Percentiles rank a stretch among this genome's conserved stretches.
Evolutionary conservation across 2,113 vertebrate genomes (phyloP).

Genomic region (Mus pahari): DNA sequence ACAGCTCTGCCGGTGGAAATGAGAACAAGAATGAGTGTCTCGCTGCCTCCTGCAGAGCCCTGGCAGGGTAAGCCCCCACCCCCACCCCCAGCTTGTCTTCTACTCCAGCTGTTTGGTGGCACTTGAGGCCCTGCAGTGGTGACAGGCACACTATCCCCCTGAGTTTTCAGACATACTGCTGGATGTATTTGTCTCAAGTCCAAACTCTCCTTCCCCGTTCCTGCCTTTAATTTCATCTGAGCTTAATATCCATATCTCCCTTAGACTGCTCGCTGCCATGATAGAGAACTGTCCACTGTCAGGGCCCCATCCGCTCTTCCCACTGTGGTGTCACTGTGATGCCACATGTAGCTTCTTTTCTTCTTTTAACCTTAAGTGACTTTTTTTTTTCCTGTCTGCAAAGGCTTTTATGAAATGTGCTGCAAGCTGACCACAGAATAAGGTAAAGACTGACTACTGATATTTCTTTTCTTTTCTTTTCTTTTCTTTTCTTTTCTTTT

Average conservation of each 20-base stretch:
- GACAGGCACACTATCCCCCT: not conserved
- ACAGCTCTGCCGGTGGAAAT: not conserved
- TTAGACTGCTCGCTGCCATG: accelerated
- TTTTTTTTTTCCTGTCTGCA: not conserved
- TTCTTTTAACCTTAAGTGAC: not conserved
- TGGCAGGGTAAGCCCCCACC: not conserved
- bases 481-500: too few species aligned
- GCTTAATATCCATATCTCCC: not conserved
- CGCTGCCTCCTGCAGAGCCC: not conserved
- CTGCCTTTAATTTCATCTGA: not conserved
- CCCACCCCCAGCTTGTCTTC: not conserved
- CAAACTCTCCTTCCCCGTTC: not conserved
- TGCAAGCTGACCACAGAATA: not conserved
- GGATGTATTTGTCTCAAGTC: not conserved
- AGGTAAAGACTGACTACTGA: not conserved
- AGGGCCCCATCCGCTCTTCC: not conserved
- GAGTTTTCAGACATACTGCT: not conserved
- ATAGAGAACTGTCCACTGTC: not conserved
- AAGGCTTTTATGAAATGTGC: not conserved
- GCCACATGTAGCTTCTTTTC: not conserved
- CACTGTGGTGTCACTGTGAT: not conserved
- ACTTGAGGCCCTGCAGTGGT: not conserved
- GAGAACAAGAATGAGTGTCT: not conserved
- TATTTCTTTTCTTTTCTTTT: not conserved
- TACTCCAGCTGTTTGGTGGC: not conserved